Base-by-base conservation (phyloP, 2,797 vertebrate genomes). In the Pantherophis vulpinus region DNA sequence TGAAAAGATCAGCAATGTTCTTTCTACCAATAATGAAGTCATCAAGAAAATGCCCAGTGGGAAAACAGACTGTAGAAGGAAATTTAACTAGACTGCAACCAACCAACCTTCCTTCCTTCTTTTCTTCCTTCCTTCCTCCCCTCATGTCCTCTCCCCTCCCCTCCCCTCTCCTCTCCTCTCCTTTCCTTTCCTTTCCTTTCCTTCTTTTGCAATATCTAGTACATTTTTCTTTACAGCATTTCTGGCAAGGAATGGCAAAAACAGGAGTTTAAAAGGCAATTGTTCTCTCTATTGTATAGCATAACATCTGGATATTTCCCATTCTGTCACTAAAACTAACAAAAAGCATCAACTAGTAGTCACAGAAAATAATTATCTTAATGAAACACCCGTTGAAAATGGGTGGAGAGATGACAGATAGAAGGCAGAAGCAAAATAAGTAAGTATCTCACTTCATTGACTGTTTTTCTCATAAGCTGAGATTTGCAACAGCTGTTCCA, bases 401-500 rank as follows among this genome's bases (percentile, higher is more conserved):
- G 9, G 32, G 16, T 27, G 32, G 25, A 32, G 55, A 59, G 37
- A 86, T 61, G 70, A 92, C 1, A 11, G 42, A 90, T 29, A 54
- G 51, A 47, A 29, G 47, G 37, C 42, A 20, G 8, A 66, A 47
- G 18, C 32, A 92, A 93, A 86, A 88, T 12, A 51, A 92, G 86
- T 90, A 91, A 91, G 14, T 92, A 32, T 23, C 29, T 91, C 23
- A 47, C 23, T 79, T 47, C 27, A 87, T 47, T 66, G n/a, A 66
- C 0, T 91, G 20, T 66, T 93, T 55, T 66, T n/a, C 42, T 25
- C 27, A 47, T 70, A 58, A 58, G 3, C 29, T 70, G 61, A 92
- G 70, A 90, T 83, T 37, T 32, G 56, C 56, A 93, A 83, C 90
- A 93, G 89, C 63, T 91, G 86, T 61, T 66, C 14, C 54, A 74